Evolutionary conservation across 2,888 invertebrate species (phyloP).

Genomic region (Clanis bilineata): DNA sequence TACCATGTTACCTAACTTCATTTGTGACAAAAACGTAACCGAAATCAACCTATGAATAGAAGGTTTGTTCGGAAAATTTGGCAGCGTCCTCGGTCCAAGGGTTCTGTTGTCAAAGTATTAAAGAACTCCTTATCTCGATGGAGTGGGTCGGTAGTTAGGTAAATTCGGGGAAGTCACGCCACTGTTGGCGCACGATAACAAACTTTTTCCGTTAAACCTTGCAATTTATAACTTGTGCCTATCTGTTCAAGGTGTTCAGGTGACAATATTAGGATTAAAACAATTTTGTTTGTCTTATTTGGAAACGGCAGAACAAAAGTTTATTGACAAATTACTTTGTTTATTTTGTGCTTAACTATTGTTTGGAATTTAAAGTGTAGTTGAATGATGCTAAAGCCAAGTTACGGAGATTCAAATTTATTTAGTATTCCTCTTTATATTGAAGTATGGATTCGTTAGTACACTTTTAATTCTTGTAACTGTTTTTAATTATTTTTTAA

Average conservation of each 20-base stretch:
- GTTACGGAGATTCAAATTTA: too few relatives aligned
- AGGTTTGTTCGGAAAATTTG: not conserved
- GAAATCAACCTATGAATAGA: not conserved
- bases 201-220: slow-evolving; percentile 53
- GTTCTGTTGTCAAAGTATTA: slow-evolving; percentile 46
- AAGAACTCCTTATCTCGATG: slow-evolving; percentile 44
- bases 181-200: slow-evolving; percentile 39
- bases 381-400: too few relatives aligned
- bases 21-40: not conserved
- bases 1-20: not conserved
- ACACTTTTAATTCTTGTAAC: too few relatives aligned
- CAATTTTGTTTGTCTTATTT: not conserved
- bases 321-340: too few relatives aligned
- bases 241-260: slow-evolving; percentile 14
- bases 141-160: slow-evolving; percentile 25
- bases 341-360: too few relatives aligned
- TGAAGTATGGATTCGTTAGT: too few relatives aligned
- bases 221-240: slow-evolving; percentile 46
- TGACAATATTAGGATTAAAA: slow-evolving; percentile 3
- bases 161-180: slow-evolving; percentile 21
- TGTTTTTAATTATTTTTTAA: too few relatives aligned
- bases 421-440: too few relatives aligned
- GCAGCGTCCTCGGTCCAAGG: slow-evolving; percentile 18
- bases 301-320: not conserved
- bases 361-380: too few relatives aligned